Percentiles rank a stretch among this genome's conserved stretches.
phyloP scores from a whole-genome alignment of 2,113 vertebrate species.

The Pionites leucogaster region DNA sequence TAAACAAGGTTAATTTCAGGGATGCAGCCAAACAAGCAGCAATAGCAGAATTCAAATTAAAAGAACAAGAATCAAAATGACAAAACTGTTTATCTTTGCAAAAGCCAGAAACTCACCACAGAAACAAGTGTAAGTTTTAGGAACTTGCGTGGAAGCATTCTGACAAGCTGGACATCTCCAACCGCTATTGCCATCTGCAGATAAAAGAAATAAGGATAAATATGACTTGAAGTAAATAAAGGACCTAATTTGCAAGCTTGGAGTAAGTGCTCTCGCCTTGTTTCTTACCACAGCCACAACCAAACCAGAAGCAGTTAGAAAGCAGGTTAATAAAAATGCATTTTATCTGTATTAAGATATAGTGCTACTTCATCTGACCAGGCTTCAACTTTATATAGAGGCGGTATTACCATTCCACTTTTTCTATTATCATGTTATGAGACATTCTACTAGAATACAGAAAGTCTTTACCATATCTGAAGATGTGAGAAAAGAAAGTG shows the following conservation, averaged over 20 bases:
- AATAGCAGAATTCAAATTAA: neutral
- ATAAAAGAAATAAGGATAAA: neutral
- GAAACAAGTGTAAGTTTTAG: conserved; percentile 90
- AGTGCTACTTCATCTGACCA: neutral
- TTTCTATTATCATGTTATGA: neutral
- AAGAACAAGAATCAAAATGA: neutral
- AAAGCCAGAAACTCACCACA: conserved; percentile 84
- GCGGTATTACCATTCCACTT: neutral
- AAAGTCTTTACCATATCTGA: neutral
- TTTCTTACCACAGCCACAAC: neutral
- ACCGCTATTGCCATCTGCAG: conserved; percentile 87
- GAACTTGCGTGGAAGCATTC: conserved; percentile 87
- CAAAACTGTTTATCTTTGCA: neutral
- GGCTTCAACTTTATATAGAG: neutral
- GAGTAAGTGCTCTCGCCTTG: neutral
- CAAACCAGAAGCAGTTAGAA: neutral
- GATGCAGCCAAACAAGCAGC: neutral
- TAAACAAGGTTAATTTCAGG: neutral
- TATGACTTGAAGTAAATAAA: neutral
- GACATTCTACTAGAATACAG: neutral
- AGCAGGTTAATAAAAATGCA: neutral
- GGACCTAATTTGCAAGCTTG: neutral
- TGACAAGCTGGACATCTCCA: conserved; percentile 98
- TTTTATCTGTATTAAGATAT: neutral
- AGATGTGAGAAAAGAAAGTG: neutral